Base-by-base conservation (phyloP, 1,140 invertebrate species). In the Caenorhabditis latens region DNA sequence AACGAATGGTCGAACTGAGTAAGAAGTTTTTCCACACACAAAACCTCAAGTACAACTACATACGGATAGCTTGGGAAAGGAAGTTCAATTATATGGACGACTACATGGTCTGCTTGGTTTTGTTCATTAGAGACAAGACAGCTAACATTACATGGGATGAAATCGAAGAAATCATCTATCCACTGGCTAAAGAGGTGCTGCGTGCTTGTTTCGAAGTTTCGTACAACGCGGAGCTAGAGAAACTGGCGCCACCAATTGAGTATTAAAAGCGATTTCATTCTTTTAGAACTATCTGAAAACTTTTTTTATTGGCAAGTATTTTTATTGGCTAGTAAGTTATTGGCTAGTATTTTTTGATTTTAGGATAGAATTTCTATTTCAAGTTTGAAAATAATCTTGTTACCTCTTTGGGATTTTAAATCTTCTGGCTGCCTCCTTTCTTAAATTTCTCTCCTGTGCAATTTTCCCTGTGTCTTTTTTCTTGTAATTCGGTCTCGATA, bases 51-150 rank as follows among this genome's bases (percentile, higher is more conserved):
- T 71, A 71, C 42, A 71, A 71, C 9, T 71, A 71, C 42, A 71
- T 71, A 9, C 21, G 42, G 16, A 46, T 71, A n/a, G 65, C 65
- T 7, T 71, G 65, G 40, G 65, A 71, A 14, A 71, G 65, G 46
- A 71, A 71, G 19, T n/a, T 71, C 14, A 46, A 46, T 5, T n/a
- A 14, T 42, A 71, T 46, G 65, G 43, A 71, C n/a, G 65, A 71
- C 65, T 71, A 48, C 61, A 32, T 63, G 21, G 32, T 63, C n/a
- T 71, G 65, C 65, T n/a, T 71, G 65, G 19, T 71, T 19, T n/a
- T 71, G 4, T 71, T 71, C 43, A 71, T 71, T 19, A 46, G 11
- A 71, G 65, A 71, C n/a, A 71, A 46, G n/a, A n/a, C 42, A 16
- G 16, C 65, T 14, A 71, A 71, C 46, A 43, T 71, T 46, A 71